A percentile compares a stretch with the other conserved stretches of the same genome.
Conservation (phyloP, 2,888 invertebrate genomes). For the Drosophila leonis region DNA sequence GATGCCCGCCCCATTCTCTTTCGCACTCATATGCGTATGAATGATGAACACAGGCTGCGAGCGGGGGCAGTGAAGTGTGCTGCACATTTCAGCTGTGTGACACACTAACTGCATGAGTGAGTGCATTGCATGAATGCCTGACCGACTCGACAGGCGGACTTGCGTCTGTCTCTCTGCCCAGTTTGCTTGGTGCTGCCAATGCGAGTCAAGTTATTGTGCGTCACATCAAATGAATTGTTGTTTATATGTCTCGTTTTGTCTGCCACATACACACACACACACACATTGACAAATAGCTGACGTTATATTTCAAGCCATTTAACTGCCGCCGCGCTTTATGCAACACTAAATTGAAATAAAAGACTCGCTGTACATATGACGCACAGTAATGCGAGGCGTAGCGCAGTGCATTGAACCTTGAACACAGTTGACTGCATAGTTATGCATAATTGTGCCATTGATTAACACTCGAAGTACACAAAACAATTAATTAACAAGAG, state of each 20-base stretch:
- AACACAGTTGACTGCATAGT: not conserved
- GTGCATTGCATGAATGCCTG: constrained; percentile 62
- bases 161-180: not conserved
- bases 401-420: constrained; percentile 28
- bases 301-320: constrained; percentile 63
- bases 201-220: constrained; percentile 52
- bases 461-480: constrained; percentile 25
- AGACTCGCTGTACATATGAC: too few relatives aligned
- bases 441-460: constrained; percentile 9
- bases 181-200: constrained; percentile 7
- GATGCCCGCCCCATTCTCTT: too few relatives aligned
- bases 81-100: constrained; percentile 45
- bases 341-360: constrained; percentile 72
- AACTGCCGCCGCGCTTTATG: constrained; percentile 59
- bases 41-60: constrained; percentile 19
- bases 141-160: constrained; percentile 19
- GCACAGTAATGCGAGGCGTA: not conserved
- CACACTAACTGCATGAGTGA: constrained; percentile 75
- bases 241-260: constrained; percentile 66
- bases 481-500: constrained; percentile 11
- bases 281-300: constrained; percentile 57
- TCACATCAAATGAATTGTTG: constrained; percentile 73
- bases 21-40: constrained; percentile 32
- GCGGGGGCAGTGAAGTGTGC: not conserved
- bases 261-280: constrained; percentile 25